Percentiles rank a stretch among this genome's conserved stretches.
Conservation (phyloP, 1,140 invertebrate genomes). For the Bombus fervidus region DNA sequence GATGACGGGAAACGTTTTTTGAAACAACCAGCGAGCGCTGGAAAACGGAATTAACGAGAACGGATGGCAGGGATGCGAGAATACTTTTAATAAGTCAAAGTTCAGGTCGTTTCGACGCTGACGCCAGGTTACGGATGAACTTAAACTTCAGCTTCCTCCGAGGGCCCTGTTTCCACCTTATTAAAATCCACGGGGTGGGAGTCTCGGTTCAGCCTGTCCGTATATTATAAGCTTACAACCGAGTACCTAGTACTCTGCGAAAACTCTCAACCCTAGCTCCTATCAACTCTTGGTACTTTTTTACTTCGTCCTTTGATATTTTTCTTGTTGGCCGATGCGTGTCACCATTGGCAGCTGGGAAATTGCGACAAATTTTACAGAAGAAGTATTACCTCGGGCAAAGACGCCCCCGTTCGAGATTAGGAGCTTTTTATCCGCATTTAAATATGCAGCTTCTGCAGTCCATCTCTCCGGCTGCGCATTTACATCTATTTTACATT, state of each 20-base stretch:
- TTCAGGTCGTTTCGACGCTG: constrained; percentile 29
- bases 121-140: constrained; percentile 15
- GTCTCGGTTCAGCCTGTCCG: neutral
- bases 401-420: neutral
- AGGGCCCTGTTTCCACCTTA: constrained; percentile 39
- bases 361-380: neutral
- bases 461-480: neutral
- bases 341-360: too few relatives aligned
- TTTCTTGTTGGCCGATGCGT: neutral
- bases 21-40: neutral
- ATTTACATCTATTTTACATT: constrained; percentile 49
- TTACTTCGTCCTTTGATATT: neutral
- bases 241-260: too few relatives aligned
- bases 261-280: neutral
- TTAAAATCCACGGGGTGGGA: constrained; percentile 31
- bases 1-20: neutral
- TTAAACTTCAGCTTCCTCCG: neutral
- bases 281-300: neutral
- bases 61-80: neutral
- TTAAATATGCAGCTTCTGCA: constrained; percentile 38
- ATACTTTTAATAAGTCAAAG: constrained; percentile 52
- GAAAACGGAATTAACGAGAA: neutral
- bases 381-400: neutral
- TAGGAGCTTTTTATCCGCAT: constrained; percentile 37
- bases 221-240: constrained; percentile 32